Conservation (phyloP, 2,888 invertebrate species). For the Tryphoninae sp. region DNA sequence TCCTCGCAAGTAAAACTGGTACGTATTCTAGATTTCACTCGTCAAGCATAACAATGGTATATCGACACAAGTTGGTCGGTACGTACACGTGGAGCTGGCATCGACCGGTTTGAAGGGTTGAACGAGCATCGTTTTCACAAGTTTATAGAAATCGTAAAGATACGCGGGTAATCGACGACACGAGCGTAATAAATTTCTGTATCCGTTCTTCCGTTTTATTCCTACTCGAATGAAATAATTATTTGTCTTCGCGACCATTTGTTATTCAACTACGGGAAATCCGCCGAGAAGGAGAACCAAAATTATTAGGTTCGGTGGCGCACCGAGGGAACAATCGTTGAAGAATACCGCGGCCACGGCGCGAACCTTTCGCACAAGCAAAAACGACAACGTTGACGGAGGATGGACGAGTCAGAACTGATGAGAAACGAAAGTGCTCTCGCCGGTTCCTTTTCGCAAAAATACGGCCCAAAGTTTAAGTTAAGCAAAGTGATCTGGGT, state of each 20-base stretch:
- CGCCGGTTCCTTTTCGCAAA: slow-evolving; percentile 12
- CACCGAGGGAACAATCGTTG: too few relatives aligned
- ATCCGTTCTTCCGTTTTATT: background rate
- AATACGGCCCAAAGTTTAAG: slow-evolving; percentile 16
- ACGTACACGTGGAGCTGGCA: slow-evolving; percentile 21
- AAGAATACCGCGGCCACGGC: too few relatives aligned
- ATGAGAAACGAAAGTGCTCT: slow-evolving; percentile 42
- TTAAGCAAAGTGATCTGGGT: slow-evolving; percentile 54
- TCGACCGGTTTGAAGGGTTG: slow-evolving; percentile 23
- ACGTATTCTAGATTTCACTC: too few relatives aligned
- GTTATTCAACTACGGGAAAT: slow-evolving; percentile 4
- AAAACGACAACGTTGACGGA: slow-evolving; percentile 14
- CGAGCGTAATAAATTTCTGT: background rate
- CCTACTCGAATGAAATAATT: slow-evolving; percentile 1
- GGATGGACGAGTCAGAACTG: slow-evolving; percentile 42
- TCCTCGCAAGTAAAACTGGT: too few relatives aligned
- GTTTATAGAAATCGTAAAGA: slow-evolving; percentile 31
- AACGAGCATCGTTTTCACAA: slow-evolving; percentile 41
- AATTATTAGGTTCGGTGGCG: background rate
- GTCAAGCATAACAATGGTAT: background rate
- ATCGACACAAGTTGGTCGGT: background rate
- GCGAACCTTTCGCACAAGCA: background rate
- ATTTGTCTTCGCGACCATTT: slow-evolving; percentile 13
- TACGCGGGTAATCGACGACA: slow-evolving; percentile 13
- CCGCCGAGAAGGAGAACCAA: background rate